These are phyloP conservation scores for Pseudopipra pipra DNA, from an alignment of 2,113 vertebrate genomes.

Conservation along the genomic window DNA sequence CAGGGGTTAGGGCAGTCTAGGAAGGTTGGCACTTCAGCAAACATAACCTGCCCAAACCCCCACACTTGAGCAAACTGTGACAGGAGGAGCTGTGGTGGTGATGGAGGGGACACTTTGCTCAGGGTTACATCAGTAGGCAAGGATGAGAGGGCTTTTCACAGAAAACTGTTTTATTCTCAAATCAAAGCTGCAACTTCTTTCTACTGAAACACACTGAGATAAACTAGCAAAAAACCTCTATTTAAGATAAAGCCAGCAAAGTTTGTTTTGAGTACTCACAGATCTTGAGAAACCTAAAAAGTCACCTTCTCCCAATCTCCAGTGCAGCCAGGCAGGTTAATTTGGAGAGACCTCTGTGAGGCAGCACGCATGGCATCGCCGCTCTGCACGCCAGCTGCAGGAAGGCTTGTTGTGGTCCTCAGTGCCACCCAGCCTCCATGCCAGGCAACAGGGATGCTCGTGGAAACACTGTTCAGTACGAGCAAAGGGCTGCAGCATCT, in stretches of 20 bases:
- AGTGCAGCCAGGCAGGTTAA: background rate
- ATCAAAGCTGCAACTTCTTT: background rate
- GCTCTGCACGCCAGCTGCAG: background rate
- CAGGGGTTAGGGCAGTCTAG: background rate
- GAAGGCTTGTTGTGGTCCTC: background rate
- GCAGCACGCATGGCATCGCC: fast-evolving
- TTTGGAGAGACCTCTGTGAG: background rate
- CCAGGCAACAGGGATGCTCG: background rate
- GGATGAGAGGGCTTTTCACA: background rate
- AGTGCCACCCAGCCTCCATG: background rate
- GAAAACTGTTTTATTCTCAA: background rate
- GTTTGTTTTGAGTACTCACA: slow-evolving; percentile 13
- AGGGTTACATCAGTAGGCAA: fast-evolving
- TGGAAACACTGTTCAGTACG: background rate
- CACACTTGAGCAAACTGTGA: fast-evolving
- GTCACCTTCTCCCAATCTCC: background rate
- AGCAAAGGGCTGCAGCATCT: background rate
- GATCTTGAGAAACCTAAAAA: background rate
- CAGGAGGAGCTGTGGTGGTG: background rate
- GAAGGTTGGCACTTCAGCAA: background rate
- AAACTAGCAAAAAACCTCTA: background rate
- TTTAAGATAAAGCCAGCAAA: background rate
- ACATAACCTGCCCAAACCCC: background rate
- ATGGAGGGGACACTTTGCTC: background rate
- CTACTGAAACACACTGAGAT: background rate